Evolutionary conservation across 2,113 vertebrate species (phyloP).

Genomic region (Eonycteris spelaea): DNA sequence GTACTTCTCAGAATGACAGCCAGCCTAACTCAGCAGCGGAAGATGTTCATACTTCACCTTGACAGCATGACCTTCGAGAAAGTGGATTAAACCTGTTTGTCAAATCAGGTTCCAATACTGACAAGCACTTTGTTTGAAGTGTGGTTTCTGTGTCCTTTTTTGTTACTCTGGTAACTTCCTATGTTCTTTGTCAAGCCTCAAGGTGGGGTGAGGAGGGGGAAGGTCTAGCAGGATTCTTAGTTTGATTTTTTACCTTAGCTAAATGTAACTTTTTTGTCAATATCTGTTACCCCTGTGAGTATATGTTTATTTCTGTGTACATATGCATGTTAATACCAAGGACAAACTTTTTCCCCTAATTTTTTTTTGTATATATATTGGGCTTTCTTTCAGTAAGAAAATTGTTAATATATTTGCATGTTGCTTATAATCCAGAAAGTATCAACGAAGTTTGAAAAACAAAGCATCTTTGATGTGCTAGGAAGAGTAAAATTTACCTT

Average conservation of each 20-base stretch:
- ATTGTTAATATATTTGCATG: neutral
- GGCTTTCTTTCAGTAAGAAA: constrained; percentile 1
- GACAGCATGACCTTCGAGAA: constrained; percentile 46
- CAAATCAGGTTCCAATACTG: constrained; percentile 55
- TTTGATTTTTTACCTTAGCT: neutral
- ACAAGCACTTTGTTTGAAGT: constrained; percentile 54
- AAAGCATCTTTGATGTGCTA: neutral
- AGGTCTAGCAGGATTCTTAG: neutral
- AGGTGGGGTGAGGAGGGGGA: neutral
- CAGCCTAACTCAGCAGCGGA: neutral
- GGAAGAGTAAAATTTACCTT: constrained; percentile 19
- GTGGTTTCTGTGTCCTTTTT: constrained; percentile 45
- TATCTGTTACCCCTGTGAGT: neutral
- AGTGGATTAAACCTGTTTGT: constrained; percentile 63
- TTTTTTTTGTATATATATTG: neutral
- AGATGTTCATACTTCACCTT: neutral
- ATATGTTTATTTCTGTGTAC: neutral
- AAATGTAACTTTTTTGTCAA: neutral
- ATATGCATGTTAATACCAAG: neutral
- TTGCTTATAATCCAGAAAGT: neutral
- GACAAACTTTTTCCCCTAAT: neutral
- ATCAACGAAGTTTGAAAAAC: neutral
- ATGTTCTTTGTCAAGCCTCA: neutral
- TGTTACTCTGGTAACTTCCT: constrained; percentile 28
- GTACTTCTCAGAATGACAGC: neutral